Evolutionary conservation across 2,888 invertebrate species (phyloP).

Genomic region (Pseudococcus viburni): DNA sequence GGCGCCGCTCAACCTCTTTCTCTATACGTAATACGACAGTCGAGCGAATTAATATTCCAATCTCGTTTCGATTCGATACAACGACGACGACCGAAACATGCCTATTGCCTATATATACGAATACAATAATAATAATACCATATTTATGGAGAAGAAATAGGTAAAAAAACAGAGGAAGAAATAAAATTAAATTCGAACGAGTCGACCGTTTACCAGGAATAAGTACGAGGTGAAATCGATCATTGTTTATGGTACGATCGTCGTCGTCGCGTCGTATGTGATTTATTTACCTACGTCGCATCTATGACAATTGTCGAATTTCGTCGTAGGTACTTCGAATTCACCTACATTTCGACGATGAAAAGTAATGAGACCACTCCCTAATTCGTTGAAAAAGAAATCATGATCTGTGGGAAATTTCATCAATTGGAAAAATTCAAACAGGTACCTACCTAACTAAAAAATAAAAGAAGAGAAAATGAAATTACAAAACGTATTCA

Average conservation of each 20-base stretch:
- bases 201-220: background rate
- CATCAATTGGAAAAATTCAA: too few species aligned
- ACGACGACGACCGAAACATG: background rate
- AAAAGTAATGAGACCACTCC: too few species aligned
- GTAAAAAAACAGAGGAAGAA: background rate
- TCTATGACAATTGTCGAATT: background rate
- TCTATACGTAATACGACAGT: background rate
- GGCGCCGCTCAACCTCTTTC: background rate
- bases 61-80: conserved; percentile 4
- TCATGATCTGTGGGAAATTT: too few species aligned
- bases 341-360: background rate
- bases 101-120: background rate
- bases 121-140: conserved; percentile 29
- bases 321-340: background rate
- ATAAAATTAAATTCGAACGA: background rate
- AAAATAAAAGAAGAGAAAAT: too few species aligned
- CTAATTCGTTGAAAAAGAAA: too few species aligned
- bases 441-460: too few species aligned
- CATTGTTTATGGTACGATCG: background rate
- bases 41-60: background rate
- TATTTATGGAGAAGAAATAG: conserved; percentile 3
- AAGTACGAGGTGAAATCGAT: background rate
- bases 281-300: background rate
- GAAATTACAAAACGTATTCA: too few species aligned
- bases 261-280: background rate